Percentiles rank a stretch among this genome's conserved stretches.
Conservation (phyloP, 2,113 vertebrate species). For the Aphelocoma coerulescens region DNA sequence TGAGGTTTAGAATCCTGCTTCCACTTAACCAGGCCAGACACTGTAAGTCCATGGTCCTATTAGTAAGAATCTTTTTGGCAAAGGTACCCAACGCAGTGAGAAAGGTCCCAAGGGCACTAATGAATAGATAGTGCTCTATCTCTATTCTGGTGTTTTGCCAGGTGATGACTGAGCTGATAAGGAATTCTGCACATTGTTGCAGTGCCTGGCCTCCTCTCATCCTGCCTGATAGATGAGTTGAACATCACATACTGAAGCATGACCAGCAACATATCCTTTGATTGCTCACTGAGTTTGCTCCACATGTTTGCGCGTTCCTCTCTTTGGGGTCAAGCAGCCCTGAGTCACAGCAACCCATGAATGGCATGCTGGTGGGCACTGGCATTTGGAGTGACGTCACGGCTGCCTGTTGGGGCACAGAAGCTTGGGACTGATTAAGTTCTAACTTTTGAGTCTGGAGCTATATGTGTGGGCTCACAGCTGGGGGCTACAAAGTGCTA, state of each 20-base stretch:
- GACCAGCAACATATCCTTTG: not conserved
- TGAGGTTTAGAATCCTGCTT: not conserved
- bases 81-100: not conserved
- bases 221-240: not conserved
- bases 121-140: not conserved
- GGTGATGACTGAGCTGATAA: not conserved
- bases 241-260: not conserved
- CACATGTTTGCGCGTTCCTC: not conserved
- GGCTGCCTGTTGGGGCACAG: slow-evolving; percentile 27
- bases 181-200: not conserved
- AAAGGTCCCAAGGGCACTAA: not conserved
- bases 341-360: not conserved
- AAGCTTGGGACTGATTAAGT: slow-evolving; percentile 63
- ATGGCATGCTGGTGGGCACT: accelerated
- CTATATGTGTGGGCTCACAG: slow-evolving; percentile 70
- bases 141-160: not conserved
- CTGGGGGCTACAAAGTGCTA: slow-evolving; percentile 67
- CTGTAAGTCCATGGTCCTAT: not conserved
- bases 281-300: not conserved
- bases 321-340: not conserved
- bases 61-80: not conserved
- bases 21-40: not conserved
- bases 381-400: not conserved
- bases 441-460: slow-evolving; percentile 57
- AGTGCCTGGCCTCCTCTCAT: not conserved